Evolutionary conservation across 2,888 invertebrate genomes (phyloP).

Genomic region (Metallyticus violacea): DNA sequence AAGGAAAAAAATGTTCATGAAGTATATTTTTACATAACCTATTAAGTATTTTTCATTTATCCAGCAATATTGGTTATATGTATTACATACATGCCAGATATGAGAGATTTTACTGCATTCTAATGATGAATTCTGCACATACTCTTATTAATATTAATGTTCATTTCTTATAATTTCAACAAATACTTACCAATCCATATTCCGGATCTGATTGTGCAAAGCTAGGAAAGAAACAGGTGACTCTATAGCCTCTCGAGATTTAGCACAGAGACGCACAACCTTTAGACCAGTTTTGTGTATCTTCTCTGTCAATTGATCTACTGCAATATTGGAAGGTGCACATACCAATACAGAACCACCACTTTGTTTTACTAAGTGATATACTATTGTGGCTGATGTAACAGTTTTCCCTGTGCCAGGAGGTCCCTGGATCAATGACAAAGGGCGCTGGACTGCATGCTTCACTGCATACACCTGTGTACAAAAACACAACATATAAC

Average conservation of each 20-base stretch:
- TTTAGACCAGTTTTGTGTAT: conserved; percentile 96
- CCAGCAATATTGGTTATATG: no score
- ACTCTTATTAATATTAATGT: no score
- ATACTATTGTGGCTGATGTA: conserved; percentile 98
- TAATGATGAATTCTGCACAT: no score
- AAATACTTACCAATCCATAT: conserved; percentile 71
- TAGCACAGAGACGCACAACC: conserved; percentile 90
- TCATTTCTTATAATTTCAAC: no score
- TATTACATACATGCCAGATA: no score
- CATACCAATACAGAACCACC: conserved; percentile 92
- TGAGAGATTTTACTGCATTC: no score
- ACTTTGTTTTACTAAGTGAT: conserved; percentile 92
- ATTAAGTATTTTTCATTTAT: no score
- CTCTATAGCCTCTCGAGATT: conserved; percentile 96
- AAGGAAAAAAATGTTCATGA: no score
- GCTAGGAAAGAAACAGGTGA: conserved; percentile 96
- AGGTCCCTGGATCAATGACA: conserved; percentile 95
- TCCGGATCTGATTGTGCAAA: conserved; percentile 94
- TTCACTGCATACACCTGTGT: conserved; percentile 90
- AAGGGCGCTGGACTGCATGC: conserved; percentile 92
- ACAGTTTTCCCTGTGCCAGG: conserved; percentile 99
- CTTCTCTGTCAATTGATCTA: conserved; percentile 98
- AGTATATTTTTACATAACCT: no score
- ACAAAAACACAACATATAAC: neutral
- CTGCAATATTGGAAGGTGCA: conserved; percentile 98